Conservation (phyloP, 2,797 vertebrate species). For the Acanthurus lineatus region DNA sequence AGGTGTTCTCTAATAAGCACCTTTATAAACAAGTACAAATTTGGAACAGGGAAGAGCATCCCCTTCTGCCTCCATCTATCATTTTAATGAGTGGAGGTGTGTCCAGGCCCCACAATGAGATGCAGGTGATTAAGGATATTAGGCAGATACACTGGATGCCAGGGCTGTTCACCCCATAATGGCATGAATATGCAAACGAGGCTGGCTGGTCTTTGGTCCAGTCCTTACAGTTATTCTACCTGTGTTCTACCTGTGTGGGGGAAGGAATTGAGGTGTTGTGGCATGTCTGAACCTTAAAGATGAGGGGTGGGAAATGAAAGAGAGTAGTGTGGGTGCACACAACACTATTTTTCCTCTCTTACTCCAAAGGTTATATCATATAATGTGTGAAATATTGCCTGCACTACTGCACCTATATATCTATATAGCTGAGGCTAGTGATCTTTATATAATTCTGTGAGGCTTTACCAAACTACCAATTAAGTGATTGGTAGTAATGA, state of each 20-base stretch:
- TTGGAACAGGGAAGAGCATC: conserved; percentile 83
- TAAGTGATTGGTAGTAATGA: not conserved
- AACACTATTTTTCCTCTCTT: not conserved
- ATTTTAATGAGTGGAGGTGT: conserved; percentile 91
- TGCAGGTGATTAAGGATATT: conserved; percentile 90
- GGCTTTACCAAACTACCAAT: too few species aligned
- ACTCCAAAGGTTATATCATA: not conserved
- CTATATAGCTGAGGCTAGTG: too few species aligned
- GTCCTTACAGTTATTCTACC: conserved; percentile 77
- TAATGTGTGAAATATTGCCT: conserved; percentile 9
- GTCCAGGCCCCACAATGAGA: conserved; percentile 87
- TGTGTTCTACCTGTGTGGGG: conserved; percentile 38
- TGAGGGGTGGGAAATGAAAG: not conserved
- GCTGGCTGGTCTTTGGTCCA: conserved; percentile 65
- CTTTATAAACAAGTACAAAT: conserved; percentile 87
- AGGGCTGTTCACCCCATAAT: conserved; percentile 83
- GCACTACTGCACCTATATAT: not conserved
- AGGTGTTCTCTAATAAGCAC: conserved; percentile 86
- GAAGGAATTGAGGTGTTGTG: conserved; percentile 21
- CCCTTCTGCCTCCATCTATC: conserved; percentile 90
- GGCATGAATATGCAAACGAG: conserved; percentile 89
- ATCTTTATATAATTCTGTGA: too few species aligned
- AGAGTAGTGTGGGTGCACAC: not conserved
- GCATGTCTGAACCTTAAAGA: conserved; percentile 7
- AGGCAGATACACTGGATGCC: conserved; percentile 70